Evolutionary conservation across 2,888 invertebrate species (phyloP).

Genomic region (Phania funesta): DNA sequence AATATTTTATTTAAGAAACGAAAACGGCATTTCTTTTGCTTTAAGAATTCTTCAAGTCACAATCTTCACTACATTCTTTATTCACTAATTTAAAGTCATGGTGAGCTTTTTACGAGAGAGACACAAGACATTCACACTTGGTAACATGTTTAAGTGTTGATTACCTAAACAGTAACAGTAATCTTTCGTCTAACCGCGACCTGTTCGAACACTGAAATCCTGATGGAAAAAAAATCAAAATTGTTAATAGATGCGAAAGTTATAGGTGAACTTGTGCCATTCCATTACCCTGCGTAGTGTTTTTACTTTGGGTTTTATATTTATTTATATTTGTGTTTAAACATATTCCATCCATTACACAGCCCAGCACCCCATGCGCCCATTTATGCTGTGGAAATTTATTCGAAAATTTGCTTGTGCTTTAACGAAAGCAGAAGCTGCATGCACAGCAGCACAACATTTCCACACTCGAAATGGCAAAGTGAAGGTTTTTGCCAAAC

Average conservation of each 20-base stretch:
- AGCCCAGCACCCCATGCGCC: neutral
- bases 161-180: too few relatives aligned
- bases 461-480: constrained; percentile 34
- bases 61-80: too few relatives aligned
- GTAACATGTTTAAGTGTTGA: too few relatives aligned
- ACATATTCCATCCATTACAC: neutral
- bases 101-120: too few relatives aligned
- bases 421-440: neutral
- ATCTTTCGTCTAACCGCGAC: too few relatives aligned
- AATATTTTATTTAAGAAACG: too few relatives aligned
- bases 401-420: neutral
- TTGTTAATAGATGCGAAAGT: constrained; percentile 11
- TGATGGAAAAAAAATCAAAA: neutral
- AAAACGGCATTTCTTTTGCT: too few relatives aligned
- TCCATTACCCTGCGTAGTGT: neutral
- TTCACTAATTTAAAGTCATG: too few relatives aligned
- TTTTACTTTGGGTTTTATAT: neutral
- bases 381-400: neutral
- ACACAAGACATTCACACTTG: too few relatives aligned
- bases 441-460: constrained; percentile 16
- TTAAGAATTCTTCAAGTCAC: too few relatives aligned
- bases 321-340: neutral
- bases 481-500: constrained; percentile 35
- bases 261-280: neutral
- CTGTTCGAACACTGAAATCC: neutral